Evolutionary conservation across 2,113 vertebrate species (phyloP), one percentile per base, ranked within the genome.

Genomic region (Calidris pygmaea): DNA sequence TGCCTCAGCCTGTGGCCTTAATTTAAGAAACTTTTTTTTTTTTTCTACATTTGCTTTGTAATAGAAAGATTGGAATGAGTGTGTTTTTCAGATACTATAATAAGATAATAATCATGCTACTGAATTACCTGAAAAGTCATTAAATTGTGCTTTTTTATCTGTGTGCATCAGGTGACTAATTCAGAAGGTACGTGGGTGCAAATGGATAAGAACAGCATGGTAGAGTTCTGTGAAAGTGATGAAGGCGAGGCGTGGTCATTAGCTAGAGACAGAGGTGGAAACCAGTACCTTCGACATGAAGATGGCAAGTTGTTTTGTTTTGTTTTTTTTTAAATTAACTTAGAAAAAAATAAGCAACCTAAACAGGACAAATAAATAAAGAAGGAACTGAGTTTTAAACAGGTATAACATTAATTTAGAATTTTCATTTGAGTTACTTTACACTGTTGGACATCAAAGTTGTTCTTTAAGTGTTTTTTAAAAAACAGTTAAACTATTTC

Each of bases 181-280:
- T 98, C 99, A 82, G 99, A 99, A 98, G 99, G 99, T 93, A 98
- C 99, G 0, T 99, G 99, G 99, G 99, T 99, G 77, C 99, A 99
- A 87, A 98, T 99, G 98, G 99, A 99, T 98, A 99, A 99, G 98
- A 99, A 99, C 98, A 99, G 99, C 97, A 99, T 99, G 96, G 99
- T 99, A 98, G 99, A 99, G 96, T 99, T 99, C 98, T 99, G 99
- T 98, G 99, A 99, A 98, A 99, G 99, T 84, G 99, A 99, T 96
- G 99, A 99, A 97, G 99, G 99, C 52, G 99, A 99, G 95, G 99
- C 99, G 9, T 99, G 99, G 99, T 99, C 99, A 3, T 97, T 99
- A 98, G 98, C 99, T 97, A 98, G 99, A 98, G 99, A 99, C 98
- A 98, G 98, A 97, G 99, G 99, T 89, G 99, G 99, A 92, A 99